Conservation (phyloP, 2,888 invertebrate species). For the Hemicrepidius hirtus region DNA sequence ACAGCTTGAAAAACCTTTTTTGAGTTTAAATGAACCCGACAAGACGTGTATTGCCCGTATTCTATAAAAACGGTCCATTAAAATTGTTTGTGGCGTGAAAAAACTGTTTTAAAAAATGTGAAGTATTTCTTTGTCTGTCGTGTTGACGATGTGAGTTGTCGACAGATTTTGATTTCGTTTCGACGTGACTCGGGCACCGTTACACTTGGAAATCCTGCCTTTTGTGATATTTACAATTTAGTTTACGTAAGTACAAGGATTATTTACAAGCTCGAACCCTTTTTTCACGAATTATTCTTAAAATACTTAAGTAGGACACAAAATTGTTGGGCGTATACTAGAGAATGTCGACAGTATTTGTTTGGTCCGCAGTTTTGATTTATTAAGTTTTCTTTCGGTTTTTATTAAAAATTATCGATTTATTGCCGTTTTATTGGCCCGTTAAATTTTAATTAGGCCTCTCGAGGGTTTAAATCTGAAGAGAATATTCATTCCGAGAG, state of each 20-base stretch:
- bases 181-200: conserved; percentile 30
- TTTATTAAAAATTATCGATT: conserved; percentile 69
- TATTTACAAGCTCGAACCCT: background rate
- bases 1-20: conserved; percentile 1
- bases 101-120: conserved; percentile 68
- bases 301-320: conserved; percentile 67
- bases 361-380: conserved; percentile 69
- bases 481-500: background rate
- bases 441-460: conserved; percentile 44
- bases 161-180: conserved; percentile 45
- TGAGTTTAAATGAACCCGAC: conserved; percentile 36
- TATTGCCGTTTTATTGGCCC: conserved; percentile 51
- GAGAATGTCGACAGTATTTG: conserved; percentile 67
- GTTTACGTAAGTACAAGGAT: conserved; percentile 45
- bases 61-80: conserved; percentile 2
- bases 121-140: conserved; percentile 69
- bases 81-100: conserved; percentile 57
- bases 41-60: conserved; percentile 2
- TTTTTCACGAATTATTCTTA: background rate
- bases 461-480: background rate
- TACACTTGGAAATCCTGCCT: conserved; percentile 34
- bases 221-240: conserved; percentile 51
- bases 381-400: conserved; percentile 66
- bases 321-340: conserved; percentile 68
- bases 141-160: conserved; percentile 53